phyloP scores from a whole-genome alignment of 2,113 vertebrate genomes.

The Albula glossodonta region DNA sequence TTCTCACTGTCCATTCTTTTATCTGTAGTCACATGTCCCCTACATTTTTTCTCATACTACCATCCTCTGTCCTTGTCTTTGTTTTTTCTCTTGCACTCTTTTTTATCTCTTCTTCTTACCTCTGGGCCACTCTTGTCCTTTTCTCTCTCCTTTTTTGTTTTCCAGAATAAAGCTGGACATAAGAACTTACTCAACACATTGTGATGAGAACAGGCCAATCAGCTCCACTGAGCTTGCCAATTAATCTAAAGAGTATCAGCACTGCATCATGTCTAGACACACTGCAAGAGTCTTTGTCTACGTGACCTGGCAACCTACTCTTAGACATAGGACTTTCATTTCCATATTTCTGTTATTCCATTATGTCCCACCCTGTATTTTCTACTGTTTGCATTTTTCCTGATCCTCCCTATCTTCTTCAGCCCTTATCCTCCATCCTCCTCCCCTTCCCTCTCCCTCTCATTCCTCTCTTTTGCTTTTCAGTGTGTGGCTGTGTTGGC shows the following conservation, averaged over 20 bases:
- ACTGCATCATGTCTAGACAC: no score
- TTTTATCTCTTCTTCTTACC: not conserved
- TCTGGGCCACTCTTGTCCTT: not conserved
- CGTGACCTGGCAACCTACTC: no score
- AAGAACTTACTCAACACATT: no score
- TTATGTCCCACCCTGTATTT: not conserved
- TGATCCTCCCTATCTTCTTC: not conserved
- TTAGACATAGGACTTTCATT: no score
- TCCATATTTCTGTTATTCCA: not conserved
- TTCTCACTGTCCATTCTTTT: no score
- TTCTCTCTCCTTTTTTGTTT: not conserved
- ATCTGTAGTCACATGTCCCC: no score
- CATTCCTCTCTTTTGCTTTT: not conserved
- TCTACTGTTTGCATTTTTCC: not conserved
- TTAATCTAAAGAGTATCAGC: no score
- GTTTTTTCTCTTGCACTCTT: not conserved
- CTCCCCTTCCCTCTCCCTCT: not conserved
- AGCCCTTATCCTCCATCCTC: not conserved
- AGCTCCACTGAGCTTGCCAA: no score
- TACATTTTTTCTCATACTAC: not conserved
- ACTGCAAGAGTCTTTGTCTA: no score
- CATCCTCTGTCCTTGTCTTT: not conserved
- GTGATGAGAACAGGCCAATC: no score
- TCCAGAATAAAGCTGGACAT: no score
- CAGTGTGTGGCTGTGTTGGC: not conserved